Base-by-base conservation (phyloP, 2,888 invertebrate genomes). In the Ypsolopha sequella region DNA sequence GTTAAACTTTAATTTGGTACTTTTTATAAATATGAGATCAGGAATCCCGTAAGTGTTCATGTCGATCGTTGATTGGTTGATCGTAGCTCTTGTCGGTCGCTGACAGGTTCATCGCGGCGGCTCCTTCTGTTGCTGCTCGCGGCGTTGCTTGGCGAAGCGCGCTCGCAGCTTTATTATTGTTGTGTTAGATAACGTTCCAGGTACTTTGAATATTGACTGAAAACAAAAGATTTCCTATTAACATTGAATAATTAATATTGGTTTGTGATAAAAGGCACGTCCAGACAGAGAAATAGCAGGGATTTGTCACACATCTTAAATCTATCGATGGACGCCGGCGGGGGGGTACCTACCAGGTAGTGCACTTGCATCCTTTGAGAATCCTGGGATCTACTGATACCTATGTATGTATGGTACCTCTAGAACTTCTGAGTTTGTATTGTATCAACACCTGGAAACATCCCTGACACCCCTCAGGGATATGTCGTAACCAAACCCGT, bases 131-230 rank as follows among this genome's bases (percentile, higher is more conserved):
- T 78, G 80, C 41, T 88, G 88, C 61, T 89, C 88, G 9, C 77
- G 75, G 34, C 88, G 87, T 59, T 88, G 87, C 62, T 87, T 85
- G 7, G 88, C 82, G 59, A 88, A 86, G 49, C 88, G 90, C 48
- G 76, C 84, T 54, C 93, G 82, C 55, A 93, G 71, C 64, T 90
- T 91, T 48, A 87, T 72, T 63, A 95, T 90, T 53, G 88, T 90
- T 44, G 88, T 80, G 61, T 89, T 90, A 45, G 93, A 90, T 64
- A 96, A 86, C 46, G 93, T 92, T 54, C 94, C 94, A 61, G 95
- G 92, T 70, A 93, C 89, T 81, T 91, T 91, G 77, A 96, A 96
- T 71, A 95, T 93, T 65, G 91, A 90, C 93, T 95, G 86, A 51
- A 89, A 90, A 58, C 65, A 62, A 59, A 64, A 65, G 46, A 55